Evolutionary conservation across 2,888 invertebrate genomes (phyloP).

Genomic region (Apoda limacodes): DNA sequence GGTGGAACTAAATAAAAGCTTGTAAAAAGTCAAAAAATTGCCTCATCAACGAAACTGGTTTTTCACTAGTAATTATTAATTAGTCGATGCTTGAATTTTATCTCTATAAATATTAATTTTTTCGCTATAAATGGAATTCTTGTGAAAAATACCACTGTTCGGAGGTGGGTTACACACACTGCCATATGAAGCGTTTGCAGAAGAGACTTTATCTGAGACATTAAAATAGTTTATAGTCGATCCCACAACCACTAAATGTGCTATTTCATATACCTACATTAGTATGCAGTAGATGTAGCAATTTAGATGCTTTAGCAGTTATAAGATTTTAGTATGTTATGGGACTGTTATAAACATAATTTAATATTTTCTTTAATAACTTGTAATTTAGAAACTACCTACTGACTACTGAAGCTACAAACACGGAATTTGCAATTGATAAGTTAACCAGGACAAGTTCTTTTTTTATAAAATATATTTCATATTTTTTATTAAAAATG

Average conservation of each 20-base stretch:
- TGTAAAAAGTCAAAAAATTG: no score
- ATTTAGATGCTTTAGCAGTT: not conserved
- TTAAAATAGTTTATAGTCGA: slow-evolving; percentile 41
- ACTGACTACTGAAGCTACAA: not conserved
- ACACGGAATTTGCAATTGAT: no score
- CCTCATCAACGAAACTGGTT: slow-evolving; percentile 1
- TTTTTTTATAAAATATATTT: no score
- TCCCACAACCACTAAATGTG: slow-evolving; percentile 5
- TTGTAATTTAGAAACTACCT: not conserved
- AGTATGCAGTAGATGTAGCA: slow-evolving; percentile 3
- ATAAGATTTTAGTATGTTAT: not conserved
- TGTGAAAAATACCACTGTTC: slow-evolving; percentile 8
- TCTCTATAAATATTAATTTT: slow-evolving; percentile 3
- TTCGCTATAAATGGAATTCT: slow-evolving; percentile 1
- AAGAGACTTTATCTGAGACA: slow-evolving; percentile 38
- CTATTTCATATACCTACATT: slow-evolving; percentile 10
- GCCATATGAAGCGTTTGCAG: no score
- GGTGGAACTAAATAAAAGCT: no score
- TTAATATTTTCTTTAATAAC: not conserved
- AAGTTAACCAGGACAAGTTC: no score
- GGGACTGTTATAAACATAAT: not conserved
- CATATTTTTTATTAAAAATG: no score
- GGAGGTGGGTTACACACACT: slow-evolving; percentile 14
- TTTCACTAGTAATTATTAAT: not conserved
- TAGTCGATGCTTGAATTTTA: slow-evolving; percentile 4